A percentile compares a stretch with the other conserved stretches of the same genome.
These are phyloP conservation scores for Tortricodes alternella DNA, from an alignment of 2,888 invertebrate species.

Conservation along the genomic window DNA sequence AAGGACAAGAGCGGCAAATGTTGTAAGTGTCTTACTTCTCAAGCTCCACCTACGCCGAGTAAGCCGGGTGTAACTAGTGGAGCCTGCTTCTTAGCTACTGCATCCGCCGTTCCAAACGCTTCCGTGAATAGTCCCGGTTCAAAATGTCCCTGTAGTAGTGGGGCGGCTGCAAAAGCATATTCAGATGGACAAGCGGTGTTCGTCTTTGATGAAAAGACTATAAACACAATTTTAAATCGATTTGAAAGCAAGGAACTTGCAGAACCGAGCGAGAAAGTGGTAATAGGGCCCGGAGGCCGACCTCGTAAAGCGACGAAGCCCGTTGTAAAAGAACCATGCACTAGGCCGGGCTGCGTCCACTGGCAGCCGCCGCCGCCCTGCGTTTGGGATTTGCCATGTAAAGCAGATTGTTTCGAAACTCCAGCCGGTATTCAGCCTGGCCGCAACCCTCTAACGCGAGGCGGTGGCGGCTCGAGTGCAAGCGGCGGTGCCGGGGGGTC, in stretches of 20 bases:
- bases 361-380: constrained; percentile 72
- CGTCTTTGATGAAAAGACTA: constrained; percentile 55
- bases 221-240: constrained; percentile 50
- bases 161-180: constrained; percentile 32
- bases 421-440: constrained; percentile 57
- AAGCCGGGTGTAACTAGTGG: constrained; percentile 23
- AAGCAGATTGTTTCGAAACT: constrained; percentile 71
- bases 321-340: constrained; percentile 54
- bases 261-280: constrained; percentile 35
- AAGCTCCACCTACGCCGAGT: constrained; percentile 35
- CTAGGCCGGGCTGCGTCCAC: constrained; percentile 65
- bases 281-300: constrained; percentile 49
- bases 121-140: constrained; percentile 18
- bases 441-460: constrained; percentile 47
- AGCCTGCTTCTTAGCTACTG: constrained; percentile 38
- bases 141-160: constrained; percentile 42
- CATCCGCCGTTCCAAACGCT: constrained; percentile 24
- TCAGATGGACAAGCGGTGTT: constrained; percentile 42
- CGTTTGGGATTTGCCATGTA: constrained; percentile 69
- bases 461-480: constrained; percentile 37
- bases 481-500: constrained; percentile 4
- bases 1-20: constrained; percentile 56
- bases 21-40: constrained; percentile 62
- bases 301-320: constrained; percentile 41
- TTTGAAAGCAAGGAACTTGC: constrained; percentile 53